phyloP scores from a whole-genome alignment of 1,140 invertebrate species.

The Ceratitis capitata region DNA sequence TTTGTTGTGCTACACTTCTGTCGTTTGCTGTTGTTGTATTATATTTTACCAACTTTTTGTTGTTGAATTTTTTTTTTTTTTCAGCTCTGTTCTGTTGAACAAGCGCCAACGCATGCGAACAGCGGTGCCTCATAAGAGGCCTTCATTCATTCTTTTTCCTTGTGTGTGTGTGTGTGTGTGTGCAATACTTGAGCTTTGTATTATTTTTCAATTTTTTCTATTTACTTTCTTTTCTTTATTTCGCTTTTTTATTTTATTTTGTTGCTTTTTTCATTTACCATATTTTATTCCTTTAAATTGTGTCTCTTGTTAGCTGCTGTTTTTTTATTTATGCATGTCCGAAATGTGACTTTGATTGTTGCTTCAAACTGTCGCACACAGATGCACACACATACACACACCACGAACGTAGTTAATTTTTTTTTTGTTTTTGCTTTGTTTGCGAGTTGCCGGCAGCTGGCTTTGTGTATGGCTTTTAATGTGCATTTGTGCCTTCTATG shows the following conservation, averaged over 20 bases:
- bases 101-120: conserved; percentile 6
- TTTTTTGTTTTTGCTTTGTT: background rate
- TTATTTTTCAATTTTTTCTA: background rate
- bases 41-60: conserved; percentile 13
- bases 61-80: conserved; percentile 34
- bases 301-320: background rate
- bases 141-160: background rate
- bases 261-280: background rate
- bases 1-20: conserved; percentile 27
- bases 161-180: no score
- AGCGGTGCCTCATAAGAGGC: background rate
- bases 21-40: conserved; percentile 3
- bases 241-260: background rate
- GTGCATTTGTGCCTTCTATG: no score
- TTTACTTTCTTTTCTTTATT: background rate
- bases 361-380: background rate
- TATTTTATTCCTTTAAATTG: conserved; percentile 30
- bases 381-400: background rate
- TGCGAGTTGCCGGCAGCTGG: background rate
- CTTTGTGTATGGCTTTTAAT: background rate
- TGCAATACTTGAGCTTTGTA: background rate
- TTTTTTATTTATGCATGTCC: background rate
- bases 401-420: background rate
- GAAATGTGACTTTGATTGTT: conserved; percentile 38
- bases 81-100: background rate